Conservation (phyloP, 2,113 vertebrate genomes). For the Mustelus asterias region DNA sequence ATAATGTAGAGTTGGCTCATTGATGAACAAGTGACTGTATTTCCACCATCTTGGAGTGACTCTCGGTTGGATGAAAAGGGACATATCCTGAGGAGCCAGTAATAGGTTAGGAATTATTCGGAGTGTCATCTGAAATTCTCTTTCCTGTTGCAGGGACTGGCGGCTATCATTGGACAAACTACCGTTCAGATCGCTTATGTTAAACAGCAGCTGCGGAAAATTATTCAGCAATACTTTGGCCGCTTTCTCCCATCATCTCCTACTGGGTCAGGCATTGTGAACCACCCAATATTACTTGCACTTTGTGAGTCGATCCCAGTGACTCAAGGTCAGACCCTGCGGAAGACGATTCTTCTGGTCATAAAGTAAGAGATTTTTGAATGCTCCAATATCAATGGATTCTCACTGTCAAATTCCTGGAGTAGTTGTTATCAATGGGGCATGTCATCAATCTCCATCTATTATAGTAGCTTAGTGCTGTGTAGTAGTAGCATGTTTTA, state of each 20-base stretch:
- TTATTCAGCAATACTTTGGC: slow-evolving; percentile 77
- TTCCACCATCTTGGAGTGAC: background rate
- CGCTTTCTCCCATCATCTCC: slow-evolving; percentile 77
- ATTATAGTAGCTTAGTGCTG: background rate
- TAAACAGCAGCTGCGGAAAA: slow-evolving; percentile 75
- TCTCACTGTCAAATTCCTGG: background rate
- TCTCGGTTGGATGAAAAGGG: background rate
- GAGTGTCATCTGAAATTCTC: background rate
- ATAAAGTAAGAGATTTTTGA: slow-evolving; percentile 51
- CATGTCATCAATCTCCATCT: background rate
- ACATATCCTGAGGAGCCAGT: too few species aligned
- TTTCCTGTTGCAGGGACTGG: slow-evolving; percentile 68
- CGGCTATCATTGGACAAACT: slow-evolving; percentile 68
- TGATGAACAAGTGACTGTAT: background rate
- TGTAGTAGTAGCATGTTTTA: background rate
- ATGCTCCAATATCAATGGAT: too few species aligned
- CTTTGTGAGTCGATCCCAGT: slow-evolving; percentile 58
- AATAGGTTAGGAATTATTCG: background rate
- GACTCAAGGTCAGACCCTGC: slow-evolving; percentile 48
- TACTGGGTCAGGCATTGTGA: slow-evolving; percentile 47
- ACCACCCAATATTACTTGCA: slow-evolving; percentile 79
- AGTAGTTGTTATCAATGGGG: background rate
- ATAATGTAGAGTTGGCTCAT: background rate
- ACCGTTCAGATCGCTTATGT: slow-evolving; percentile 73
- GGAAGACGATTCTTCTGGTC: slow-evolving; percentile 51